Conservation (phyloP, 2,797 vertebrate genomes). For the Chiloscyllium punctatum region DNA sequence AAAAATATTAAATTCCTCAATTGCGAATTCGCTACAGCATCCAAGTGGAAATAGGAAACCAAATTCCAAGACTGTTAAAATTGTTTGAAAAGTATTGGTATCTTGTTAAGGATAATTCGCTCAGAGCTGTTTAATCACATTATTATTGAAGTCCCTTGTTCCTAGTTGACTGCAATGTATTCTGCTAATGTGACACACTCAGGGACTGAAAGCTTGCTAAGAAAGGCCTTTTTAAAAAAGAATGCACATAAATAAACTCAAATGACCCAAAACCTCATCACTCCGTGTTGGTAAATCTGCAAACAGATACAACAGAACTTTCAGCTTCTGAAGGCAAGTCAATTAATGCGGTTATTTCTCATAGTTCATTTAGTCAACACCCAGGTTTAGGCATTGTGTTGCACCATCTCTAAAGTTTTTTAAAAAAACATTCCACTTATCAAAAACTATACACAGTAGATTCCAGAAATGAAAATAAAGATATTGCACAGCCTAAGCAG, state of each 20-base stretch:
- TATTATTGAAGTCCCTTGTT: background rate
- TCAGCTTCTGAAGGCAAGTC: background rate
- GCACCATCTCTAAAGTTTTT: background rate
- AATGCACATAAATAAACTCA: background rate
- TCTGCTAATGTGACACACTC: background rate
- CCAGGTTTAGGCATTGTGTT: background rate
- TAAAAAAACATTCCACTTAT: background rate
- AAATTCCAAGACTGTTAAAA: background rate
- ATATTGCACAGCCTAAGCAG: background rate
- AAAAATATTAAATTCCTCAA: background rate
- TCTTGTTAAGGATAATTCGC: background rate
- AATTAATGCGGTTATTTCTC: background rate
- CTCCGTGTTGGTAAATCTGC: background rate
- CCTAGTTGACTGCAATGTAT: background rate
- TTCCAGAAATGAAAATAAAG: no score
- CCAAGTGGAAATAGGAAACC: background rate
- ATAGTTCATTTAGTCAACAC: background rate
- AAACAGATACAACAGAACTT: background rate
- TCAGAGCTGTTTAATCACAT: background rate
- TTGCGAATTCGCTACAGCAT: background rate
- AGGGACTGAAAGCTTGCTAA: background rate
- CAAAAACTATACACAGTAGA: background rate
- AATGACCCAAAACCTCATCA: background rate
- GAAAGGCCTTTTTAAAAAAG: background rate
- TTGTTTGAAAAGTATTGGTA: background rate